Base-by-base conservation (phyloP, 2,888 invertebrate genomes). In the Oscheius sp. region DNA sequence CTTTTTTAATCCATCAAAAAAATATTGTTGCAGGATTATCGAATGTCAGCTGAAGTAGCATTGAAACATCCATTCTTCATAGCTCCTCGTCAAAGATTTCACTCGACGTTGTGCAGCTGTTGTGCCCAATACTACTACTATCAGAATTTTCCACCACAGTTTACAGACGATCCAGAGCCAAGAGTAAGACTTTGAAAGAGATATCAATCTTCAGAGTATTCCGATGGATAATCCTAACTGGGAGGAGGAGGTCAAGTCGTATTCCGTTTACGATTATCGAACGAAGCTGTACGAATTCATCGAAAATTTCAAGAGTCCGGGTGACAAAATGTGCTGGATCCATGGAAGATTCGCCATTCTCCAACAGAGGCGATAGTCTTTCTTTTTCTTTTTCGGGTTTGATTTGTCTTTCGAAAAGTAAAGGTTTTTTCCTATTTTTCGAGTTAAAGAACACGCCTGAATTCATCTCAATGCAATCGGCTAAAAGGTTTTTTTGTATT, bases 81-180 rank as follows among this genome's bases (percentile, higher is more conserved):
- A 87, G 97, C 98, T 88, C 97, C 97, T 32, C 91, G 98, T 4
- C 90, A 98, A 85, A 91, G 98, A 86, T 99, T 96, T 90, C 98
- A 98, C 89, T 96, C 96, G 74, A 98, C 97, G 88, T 98, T 98
- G 97, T 98, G 98, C 90, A 92, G 93, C 87, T 98, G 98, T 86
- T 98, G 98, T 89, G 85, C 84, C 47, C 73, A 75, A n/a, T 70
- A 70, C 32, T 65, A 77, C 17, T 68, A 71, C 30, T 41, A 66
- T 8, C 49, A 76, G 22, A 66, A 80, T 14, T 30, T 50, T 62
- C 73, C 22, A 51, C n/a, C n/a, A n/a, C n/a, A n/a, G 4, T 41
- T 41, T 20, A 41, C 41, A 4, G n/a, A 14, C 41, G 20, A 75
- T 41, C 64, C 79, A 26, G 84, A 84, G 62, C 83, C 84, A 14